Evolutionary conservation across 1,140 invertebrate species (phyloP), one percentile per base, ranked within the genome.

Genomic region (Temnothorax longispinosus): DNA sequence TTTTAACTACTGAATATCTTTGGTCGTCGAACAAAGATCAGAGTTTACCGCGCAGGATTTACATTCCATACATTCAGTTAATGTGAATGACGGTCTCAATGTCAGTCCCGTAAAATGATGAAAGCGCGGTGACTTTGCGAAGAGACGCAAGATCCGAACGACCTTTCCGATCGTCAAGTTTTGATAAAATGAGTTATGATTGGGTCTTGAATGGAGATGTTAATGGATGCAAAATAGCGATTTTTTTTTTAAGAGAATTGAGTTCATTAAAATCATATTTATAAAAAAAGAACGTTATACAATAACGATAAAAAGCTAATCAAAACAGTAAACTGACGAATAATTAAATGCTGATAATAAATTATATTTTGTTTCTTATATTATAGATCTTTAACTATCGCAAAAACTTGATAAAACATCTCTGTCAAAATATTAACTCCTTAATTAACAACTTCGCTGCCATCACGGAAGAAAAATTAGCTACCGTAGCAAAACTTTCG

Each of bases 1-100:
- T 81, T 71, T 81, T 71, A 8, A 56, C 21, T 32, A 27, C 2
- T 21, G 41, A 78, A 35, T 50, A 54, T 82, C 11, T 72, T 3
- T 6, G 7, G 15, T 13, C 35, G 21, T 35, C 15, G 78, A 84
- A 11, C 41, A 84, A 50, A 84, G 54, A 58, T 75, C 38, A 32
- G 27, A 27, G 6, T 35, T 27, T 58, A 32, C 10, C 44, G 10
- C 5, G 10, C 1, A 18, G 21, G 18, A 32, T 8, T 27, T 27
- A 27, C 27, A 82, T 27, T n/a, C 0, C 13, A 56, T 2, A 56
- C 6, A 18, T 56, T 56, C 15, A 58, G 74, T 47, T 47, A 58
- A 35, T 77, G 6, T 77, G 18, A 76, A 77, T 47, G 18, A 18
- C 10, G 41, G 13, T n/a, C 15, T 56, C 2, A 47, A 47, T 77